These are phyloP conservation scores for Bubo bubo DNA, from an alignment of 2,113 vertebrate genomes.

Conservation along the genomic window DNA sequence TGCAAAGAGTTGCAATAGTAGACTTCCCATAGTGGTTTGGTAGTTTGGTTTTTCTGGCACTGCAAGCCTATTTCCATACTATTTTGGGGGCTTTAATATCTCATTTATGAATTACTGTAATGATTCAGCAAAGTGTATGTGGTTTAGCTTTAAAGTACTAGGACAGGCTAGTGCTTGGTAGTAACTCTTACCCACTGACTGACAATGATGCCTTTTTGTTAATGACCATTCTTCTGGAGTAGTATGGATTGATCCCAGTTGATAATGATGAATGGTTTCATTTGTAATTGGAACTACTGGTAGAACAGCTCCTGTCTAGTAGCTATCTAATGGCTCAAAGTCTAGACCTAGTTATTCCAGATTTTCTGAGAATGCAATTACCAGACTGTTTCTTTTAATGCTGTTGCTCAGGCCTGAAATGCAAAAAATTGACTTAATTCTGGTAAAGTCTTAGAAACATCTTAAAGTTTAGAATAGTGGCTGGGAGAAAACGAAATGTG, in stretches of 20 bases:
- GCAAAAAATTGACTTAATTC: background rate
- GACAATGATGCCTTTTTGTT: background rate
- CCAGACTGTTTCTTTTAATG: background rate
- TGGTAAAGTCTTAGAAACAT: background rate
- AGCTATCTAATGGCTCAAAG: background rate
- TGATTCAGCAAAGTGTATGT: background rate
- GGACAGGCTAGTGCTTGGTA: background rate
- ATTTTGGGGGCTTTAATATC: background rate
- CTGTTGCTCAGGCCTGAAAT: background rate
- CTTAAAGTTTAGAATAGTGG: background rate
- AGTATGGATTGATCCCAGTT: background rate
- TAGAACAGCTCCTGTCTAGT: background rate
- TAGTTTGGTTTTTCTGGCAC: background rate
- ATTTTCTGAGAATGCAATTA: background rate
- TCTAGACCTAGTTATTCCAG: background rate
- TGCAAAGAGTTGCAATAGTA: background rate
- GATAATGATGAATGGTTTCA: background rate
- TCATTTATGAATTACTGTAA: background rate
- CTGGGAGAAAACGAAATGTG: background rate
- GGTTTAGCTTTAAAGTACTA: background rate
- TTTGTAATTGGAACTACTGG: background rate
- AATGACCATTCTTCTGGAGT: background rate
- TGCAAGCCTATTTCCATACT: background rate
- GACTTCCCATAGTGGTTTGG: background rate
- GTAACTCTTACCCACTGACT: background rate